phyloP scores from a whole-genome alignment of 2,888 invertebrate genomes.

The Oeneis ivallda region DNA sequence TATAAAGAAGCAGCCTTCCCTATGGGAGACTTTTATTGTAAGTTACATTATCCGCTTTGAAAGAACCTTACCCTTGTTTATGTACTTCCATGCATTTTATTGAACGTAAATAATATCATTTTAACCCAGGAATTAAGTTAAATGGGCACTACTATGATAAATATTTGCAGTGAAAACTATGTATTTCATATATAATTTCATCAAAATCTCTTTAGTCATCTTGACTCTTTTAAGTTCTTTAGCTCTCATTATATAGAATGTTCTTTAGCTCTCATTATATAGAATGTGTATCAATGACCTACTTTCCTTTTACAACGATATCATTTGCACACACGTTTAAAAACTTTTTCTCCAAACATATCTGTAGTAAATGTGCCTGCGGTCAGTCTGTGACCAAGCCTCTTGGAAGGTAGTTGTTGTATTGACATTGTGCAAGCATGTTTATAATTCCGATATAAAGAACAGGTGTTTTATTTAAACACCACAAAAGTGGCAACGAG shows the following conservation, averaged over 20 bases:
- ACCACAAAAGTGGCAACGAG: no score
- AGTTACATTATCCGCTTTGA: slow-evolving; percentile 12
- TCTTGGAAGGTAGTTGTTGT: no score
- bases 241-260: no score
- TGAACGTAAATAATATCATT: slow-evolving; percentile 8
- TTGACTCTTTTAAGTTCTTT: no score
- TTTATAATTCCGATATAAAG: no score
- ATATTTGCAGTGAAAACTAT: not conserved
- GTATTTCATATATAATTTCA: not conserved
- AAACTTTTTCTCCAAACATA: not conserved
- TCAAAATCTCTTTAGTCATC: not conserved
- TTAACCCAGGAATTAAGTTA: not conserved
- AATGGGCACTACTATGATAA: slow-evolving; percentile 5
- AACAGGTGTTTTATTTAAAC: no score
- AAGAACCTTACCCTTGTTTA: not conserved
- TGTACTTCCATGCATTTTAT: not conserved
- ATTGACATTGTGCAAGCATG: no score
- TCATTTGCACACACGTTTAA: not conserved
- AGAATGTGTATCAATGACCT: not conserved
- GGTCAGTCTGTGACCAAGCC: no score
- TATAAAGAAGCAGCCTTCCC: slow-evolving; percentile 12
- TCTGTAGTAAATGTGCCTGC: no score
- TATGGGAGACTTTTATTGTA: slow-evolving; percentile 2
- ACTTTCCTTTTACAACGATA: not conserved
- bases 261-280: no score